Base-by-base conservation (phyloP, 2,888 invertebrate species). In the Caprella mutica region DNA sequence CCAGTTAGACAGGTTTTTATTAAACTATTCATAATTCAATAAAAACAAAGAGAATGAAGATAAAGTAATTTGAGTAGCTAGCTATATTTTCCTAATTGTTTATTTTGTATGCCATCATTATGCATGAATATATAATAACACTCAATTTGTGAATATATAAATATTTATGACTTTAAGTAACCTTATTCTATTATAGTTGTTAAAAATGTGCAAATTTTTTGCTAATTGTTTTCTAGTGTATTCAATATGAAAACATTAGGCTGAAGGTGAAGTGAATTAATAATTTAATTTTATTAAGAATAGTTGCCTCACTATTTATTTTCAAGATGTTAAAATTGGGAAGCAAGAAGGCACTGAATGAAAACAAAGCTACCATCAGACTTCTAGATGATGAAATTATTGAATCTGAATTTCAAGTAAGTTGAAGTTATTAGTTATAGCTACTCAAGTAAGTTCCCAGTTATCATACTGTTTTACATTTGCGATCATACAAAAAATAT, bases 401-500 rank as follows among this genome's bases (percentile, higher is more conserved):
- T 71, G 87, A 91, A 78, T 89, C 87, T 74, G 90, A 90, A 80
- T 90, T 89, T 78, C 89, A 88, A 81, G 85, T 85, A 74, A 58
- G 65, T 43, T 19, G 24, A 21, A 19, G 44, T 21, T 39, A 12
- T 56, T 17, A 33, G 17, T 24, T 35, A 14, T 42, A 42, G 8
- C 17, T 17, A n/a, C 12, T 12, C 17, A 17, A 12, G 8, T 42
- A 42, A 19, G 42, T 33, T 33, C n/a, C n/a, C n/a, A n/a, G n/a
- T n/a, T n/a, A 8, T 14, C 14, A 33, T 14, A 33, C 14, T 8
- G 33, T 33, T 33, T 33, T 8, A 33, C 33, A 33, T 33, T 33
- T 33, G 14, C 14, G 33, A 33, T 33, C 33, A 33, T 8, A 8
- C 14, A 33, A 33, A 9, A 33, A 33, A 33, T 14, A 14, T 33